Percentiles rank a stretch among this genome's conserved stretches.
Conservation (phyloP, 2,888 invertebrate species). For the Tinea pellionella region DNA sequence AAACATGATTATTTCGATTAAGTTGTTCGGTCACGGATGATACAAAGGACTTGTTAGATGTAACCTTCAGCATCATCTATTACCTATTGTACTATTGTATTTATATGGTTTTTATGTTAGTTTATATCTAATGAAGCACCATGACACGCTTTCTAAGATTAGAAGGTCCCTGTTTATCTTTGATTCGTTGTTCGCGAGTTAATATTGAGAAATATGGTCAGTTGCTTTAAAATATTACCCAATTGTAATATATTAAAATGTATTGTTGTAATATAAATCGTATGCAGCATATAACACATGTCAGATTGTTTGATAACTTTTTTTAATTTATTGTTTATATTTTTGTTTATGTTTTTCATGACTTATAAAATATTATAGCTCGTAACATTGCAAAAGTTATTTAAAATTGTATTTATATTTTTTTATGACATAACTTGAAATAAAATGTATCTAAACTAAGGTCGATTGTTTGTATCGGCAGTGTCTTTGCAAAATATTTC, state of each 20-base stretch:
- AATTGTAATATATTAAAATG: neutral
- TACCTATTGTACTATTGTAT: constrained; percentile 38
- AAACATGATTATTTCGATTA: neutral
- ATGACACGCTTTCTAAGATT: constrained; percentile 53
- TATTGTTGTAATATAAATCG: no score
- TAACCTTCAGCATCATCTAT: constrained; percentile 32
- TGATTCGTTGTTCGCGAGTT: neutral
- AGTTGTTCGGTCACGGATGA: constrained; percentile 24
- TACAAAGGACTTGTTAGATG: constrained; percentile 32
- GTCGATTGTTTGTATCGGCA: neutral
- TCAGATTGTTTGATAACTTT: no score
- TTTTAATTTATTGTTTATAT: no score
- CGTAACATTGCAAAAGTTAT: no score
- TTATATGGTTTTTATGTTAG: neutral
- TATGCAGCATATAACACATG: neutral
- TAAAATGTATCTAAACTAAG: neutral
- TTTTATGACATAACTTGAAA: no score
- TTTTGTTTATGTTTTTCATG: no score
- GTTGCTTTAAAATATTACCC: neutral
- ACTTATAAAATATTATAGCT: no score
- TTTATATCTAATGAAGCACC: constrained; percentile 34
- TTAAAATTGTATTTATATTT: no score
- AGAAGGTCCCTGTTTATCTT: constrained; percentile 18
- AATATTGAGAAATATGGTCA: neutral
- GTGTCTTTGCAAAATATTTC: neutral